Evolutionary conservation across 2,888 invertebrate genomes (phyloP).

Genomic region (Arrhopalites spinosus): DNA sequence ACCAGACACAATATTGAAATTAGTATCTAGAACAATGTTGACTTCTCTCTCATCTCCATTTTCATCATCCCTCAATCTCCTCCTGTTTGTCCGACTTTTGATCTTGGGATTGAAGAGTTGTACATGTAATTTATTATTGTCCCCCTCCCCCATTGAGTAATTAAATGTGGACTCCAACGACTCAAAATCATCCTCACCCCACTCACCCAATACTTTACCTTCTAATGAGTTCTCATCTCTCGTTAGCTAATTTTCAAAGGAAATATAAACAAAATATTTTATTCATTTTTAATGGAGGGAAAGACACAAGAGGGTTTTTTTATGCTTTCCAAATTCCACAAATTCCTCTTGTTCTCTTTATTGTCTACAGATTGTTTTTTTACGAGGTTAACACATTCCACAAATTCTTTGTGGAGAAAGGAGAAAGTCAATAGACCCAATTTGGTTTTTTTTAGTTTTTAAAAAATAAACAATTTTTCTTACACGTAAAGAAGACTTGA

Average conservation of each 20-base stretch:
- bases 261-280: constrained; percentile 25
- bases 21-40: constrained; percentile 48
- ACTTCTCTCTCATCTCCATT: neutral
- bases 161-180: constrained; percentile 54
- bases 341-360: neutral
- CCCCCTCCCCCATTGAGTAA: constrained; percentile 48
- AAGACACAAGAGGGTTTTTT: neutral
- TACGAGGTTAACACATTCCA: neutral
- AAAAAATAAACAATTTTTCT: neutral
- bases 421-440: neutral
- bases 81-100: constrained; percentile 15
- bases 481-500: constrained; percentile 30
- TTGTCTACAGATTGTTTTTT: no score
- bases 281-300: no score
- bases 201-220: constrained; percentile 47
- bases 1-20: constrained; percentile 52
- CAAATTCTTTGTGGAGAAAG: no score
- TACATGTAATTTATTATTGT: constrained; percentile 41
- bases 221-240: constrained; percentile 45
- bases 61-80: neutral
- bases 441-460: neutral
- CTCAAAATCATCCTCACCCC: constrained; percentile 50
- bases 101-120: constrained; percentile 37
- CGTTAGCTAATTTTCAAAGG: constrained; percentile 31
- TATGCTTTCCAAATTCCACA: neutral